Base-by-base conservation (phyloP, 1,140 invertebrate genomes). In the Phthorimaea operculella region DNA sequence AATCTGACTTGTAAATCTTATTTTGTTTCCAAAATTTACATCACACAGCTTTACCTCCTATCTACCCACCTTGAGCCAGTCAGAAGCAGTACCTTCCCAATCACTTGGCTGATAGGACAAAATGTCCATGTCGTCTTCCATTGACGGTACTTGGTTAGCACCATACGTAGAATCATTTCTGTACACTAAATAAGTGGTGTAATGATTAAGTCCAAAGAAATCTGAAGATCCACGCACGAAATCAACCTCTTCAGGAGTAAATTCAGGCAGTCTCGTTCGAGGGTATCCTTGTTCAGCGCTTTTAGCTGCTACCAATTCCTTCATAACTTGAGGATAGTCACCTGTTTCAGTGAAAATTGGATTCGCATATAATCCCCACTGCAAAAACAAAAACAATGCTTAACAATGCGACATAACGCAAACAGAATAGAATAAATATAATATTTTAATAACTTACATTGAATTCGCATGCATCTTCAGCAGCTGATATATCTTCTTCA, bases 191-290 rank as follows among this genome's bases (percentile, higher is more conserved):
- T 50, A 4, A 12, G 48, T 12, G n/a, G 86, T 83, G 54, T 91
- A 90, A 53, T 87, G 79, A 53, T 90, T 90, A 0, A 91, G 63
- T 18, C 88, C 89, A 51, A 90, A 87, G 72, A 89, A 90, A 60
- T 90, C 89, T 0, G 85, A 79, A 11, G 78, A 79, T 15, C 86
- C 86, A 33, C 55, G 63, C 4, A 79, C 52, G 48, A 68, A 66
- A 21, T 69, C 54, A 4, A 72, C 48, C 55, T 78, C 75, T 33
- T 75, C 69, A 3, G 54, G 57, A 4, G 76, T 75, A n/a, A 87
- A 80, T n/a, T 68, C 65, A 2, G 76, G 77, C 5, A 88, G 64
- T 33, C 86, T 66, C 0, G 83, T 85, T 55, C 68, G 65, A 15
- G 62, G 44, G 50, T 74, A 86, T 17, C 85, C 83, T 72, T 88